A percentile compares a stretch with the other conserved stretches of the same genome.
These are phyloP conservation scores for Acholoe squamosa DNA, from an alignment of 2,888 invertebrate genomes.

Conservation along the genomic window DNA sequence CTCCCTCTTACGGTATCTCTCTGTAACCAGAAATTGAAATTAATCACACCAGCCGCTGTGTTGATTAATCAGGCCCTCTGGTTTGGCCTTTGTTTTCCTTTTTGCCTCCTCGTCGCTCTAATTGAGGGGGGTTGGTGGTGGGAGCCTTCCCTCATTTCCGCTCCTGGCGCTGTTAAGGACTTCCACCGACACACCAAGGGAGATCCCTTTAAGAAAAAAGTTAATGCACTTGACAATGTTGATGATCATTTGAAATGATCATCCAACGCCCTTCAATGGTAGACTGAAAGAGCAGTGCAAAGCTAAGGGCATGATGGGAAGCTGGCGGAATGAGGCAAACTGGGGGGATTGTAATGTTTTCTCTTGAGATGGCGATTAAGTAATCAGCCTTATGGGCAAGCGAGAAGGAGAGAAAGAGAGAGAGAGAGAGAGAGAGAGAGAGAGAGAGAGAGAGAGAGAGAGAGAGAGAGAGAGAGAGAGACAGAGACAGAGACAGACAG, in stretches of 20 bases:
- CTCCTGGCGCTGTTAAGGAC: constrained; percentile 4
- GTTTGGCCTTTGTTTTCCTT: constrained; percentile 28
- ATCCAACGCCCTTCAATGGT: not conserved
- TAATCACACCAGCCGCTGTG: constrained; percentile 30
- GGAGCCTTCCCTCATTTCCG: constrained; percentile 32
- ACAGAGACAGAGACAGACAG: too few species aligned
- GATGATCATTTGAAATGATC: constrained; percentile 41
- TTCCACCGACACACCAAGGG: not conserved
- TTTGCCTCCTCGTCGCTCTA: not conserved
- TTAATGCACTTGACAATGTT: constrained; percentile 21
- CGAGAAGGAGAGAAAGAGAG: not conserved
- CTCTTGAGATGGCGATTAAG: constrained; percentile 7
- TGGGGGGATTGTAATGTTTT: not conserved
- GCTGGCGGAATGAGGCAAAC: not conserved
- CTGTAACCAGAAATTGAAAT: constrained; percentile 45
- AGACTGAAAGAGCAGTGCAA: not conserved
- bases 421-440: too few species aligned
- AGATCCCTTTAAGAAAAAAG: constrained; percentile 1
- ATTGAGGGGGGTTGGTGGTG: constrained; percentile 1
- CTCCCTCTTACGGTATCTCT: not conserved
- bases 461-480: too few species aligned
- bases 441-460: too few species aligned
- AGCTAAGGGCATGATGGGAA: not conserved
- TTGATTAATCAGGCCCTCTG: constrained; percentile 6
- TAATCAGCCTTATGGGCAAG: not conserved